Conservation (phyloP, 2,888 invertebrate species). For the Eupithecia pulchellata region DNA sequence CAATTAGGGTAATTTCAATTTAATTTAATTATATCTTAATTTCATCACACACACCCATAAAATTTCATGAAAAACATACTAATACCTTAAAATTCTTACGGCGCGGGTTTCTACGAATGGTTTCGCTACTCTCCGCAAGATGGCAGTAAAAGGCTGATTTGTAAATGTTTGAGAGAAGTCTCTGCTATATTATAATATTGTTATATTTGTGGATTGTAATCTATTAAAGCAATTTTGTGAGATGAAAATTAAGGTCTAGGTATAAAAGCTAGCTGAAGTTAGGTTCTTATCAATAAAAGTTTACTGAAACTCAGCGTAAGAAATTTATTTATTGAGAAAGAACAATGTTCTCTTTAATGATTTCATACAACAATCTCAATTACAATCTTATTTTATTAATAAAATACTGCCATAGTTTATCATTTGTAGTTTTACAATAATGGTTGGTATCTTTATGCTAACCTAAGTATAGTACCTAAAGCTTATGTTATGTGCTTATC, state of each 20-base stretch:
- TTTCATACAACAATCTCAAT: no score
- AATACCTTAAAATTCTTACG: background rate
- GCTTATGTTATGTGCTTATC: no score
- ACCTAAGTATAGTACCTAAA: no score
- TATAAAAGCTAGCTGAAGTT: background rate
- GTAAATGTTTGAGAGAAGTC: background rate
- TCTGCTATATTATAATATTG: background rate
- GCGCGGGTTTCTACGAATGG: background rate
- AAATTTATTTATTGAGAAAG: no score
- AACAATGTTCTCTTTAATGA: no score
- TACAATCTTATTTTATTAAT: no score
- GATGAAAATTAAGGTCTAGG: background rate
- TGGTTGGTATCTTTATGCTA: no score
- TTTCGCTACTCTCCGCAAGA: constrained; percentile 61
- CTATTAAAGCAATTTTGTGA: background rate
- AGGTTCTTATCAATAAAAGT: background rate
- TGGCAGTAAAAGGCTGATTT: constrained; percentile 53
- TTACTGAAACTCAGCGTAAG: background rate
- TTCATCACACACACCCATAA: background rate
- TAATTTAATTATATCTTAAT: no score
- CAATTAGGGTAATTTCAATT: no score
- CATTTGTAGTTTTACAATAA: no score
- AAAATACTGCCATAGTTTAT: no score
- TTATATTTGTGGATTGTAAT: background rate
- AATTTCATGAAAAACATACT: background rate